Conservation (phyloP, 2,888 invertebrate genomes). For the Hermaeophaga mercurialis region DNA sequence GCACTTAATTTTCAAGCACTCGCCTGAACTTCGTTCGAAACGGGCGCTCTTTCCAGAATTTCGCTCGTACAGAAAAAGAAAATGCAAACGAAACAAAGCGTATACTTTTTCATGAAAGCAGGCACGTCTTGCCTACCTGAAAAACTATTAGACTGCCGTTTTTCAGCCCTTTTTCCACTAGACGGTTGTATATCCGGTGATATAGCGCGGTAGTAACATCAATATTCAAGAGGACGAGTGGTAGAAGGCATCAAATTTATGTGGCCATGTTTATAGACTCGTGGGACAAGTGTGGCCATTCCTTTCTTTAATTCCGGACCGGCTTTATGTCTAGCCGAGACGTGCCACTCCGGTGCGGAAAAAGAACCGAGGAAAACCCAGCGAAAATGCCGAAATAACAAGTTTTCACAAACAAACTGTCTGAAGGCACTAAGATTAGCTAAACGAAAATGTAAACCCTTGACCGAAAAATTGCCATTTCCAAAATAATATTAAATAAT, state of each 20-base stretch:
- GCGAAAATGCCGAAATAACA: too few relatives aligned
- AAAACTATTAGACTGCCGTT: conserved; percentile 29
- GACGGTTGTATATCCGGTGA: conserved; percentile 44
- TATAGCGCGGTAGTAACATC: conserved; percentile 56
- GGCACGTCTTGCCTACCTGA: conserved; percentile 25
- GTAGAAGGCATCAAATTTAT: conserved; percentile 59
- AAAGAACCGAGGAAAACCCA: too few relatives aligned
- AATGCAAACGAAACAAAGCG: too few relatives aligned
- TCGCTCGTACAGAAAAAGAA: too few relatives aligned
- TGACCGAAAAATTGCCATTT: too few relatives aligned
- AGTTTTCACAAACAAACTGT: too few relatives aligned
- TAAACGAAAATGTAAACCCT: too few relatives aligned
- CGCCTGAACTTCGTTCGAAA: too few relatives aligned
- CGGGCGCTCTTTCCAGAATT: too few relatives aligned
- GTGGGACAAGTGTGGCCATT: conserved; percentile 58
- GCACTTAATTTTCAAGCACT: too few relatives aligned
- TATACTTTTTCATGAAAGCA: conserved; percentile 19
- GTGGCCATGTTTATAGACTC: conserved; percentile 60
- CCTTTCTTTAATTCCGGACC: conserved; percentile 58
- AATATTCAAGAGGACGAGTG: conserved; percentile 56
- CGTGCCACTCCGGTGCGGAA: conserved; percentile 48
- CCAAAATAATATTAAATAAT: too few relatives aligned
- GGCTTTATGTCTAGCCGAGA: conserved; percentile 57
- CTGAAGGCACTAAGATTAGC: too few relatives aligned
- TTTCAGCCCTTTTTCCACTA: conserved; percentile 30